Percentiles rank a stretch among this genome's conserved stretches.
Conservation (phyloP, 2,888 invertebrate species). For the Choristoneura rosaceana region DNA sequence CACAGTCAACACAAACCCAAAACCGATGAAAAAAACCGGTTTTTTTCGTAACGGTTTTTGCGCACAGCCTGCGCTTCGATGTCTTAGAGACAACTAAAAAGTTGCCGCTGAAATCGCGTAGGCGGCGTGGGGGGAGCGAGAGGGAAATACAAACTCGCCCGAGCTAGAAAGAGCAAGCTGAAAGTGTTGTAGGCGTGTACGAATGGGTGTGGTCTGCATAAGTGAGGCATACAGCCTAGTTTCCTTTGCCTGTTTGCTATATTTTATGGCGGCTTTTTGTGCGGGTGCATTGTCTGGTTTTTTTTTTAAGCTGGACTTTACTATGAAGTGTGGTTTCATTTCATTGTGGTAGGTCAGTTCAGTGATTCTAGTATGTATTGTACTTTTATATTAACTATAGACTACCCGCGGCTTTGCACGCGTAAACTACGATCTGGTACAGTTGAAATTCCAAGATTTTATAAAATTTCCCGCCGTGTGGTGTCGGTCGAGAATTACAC, state of each 20-base stretch:
- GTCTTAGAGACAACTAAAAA: conserved; percentile 82
- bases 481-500: too few relatives aligned
- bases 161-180: conserved; percentile 56
- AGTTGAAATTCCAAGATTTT: too few relatives aligned
- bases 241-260: conserved; percentile 54
- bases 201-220: conserved; percentile 76
- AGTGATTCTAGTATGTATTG: conserved; percentile 48
- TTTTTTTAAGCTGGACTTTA: conserved; percentile 60
- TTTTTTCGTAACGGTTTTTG: conserved; percentile 57
- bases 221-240: conserved; percentile 53
- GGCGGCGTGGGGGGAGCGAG: conserved; percentile 72
- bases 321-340: conserved; percentile 61
- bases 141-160: conserved; percentile 52
- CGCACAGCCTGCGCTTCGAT: conserved; percentile 55
- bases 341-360: conserved; percentile 70
- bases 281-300: conserved; percentile 79
- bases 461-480: too few relatives aligned
- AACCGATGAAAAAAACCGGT: conserved; percentile 54
- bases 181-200: conserved; percentile 68
- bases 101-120: conserved; percentile 72
- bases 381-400: background rate
- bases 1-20: conserved; percentile 49
- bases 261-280: conserved; percentile 76
- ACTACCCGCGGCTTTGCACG: too few relatives aligned
- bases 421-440: too few relatives aligned